Evolutionary conservation across 2,113 vertebrate genomes (phyloP), one percentile per base, ranked within the genome.

Genomic region (Trogon surrucura): DNA sequence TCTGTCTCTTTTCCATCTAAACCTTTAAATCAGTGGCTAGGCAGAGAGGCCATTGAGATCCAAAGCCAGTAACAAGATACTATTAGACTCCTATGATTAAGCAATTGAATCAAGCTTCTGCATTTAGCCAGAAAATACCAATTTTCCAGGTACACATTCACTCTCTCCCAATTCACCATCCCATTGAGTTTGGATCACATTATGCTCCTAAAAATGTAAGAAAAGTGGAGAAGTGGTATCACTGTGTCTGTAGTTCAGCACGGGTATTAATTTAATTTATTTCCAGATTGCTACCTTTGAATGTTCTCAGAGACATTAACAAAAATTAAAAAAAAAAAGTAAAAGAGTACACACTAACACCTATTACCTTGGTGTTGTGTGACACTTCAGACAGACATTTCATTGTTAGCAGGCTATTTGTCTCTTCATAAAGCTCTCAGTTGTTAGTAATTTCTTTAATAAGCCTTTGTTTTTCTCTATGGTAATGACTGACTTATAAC

Each of bases 381-480:
- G 44, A 45, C 29, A 26, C 34, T 86, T 81, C 34, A 66, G 48
- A n/a, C 34, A 65, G 50, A 50, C 3, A 21, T 80, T 86, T 80
- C 57, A 48, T 30, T 64, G 23, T 56, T 53, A 88, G 6, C 60
- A 64, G 58, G 9, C 56, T 86, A 29, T 64, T 73, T 62, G 44
- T 48, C n/a, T 92, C 64, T 56, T 34, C 38, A 20, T 34, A 66
- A 56, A 1, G 3, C 4, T 66, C n/a, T 57, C 70, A 62, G 29
- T 85, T 2, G 0, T 25, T 62, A 70, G 29, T 85, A 67, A 3
- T 70, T 90, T 90, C 41, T 62, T 83, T 66, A 91, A 62, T 48
- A 89, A 86, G 51, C 26, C 6, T 95, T 92, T 88, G 38, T 45
- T 93, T 96, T 92, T 93, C 64, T 89, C 83, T 91, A 12, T 86